phyloP scores from a whole-genome alignment of 1,140 invertebrate species.

The Drosophila lacertosa region DNA sequence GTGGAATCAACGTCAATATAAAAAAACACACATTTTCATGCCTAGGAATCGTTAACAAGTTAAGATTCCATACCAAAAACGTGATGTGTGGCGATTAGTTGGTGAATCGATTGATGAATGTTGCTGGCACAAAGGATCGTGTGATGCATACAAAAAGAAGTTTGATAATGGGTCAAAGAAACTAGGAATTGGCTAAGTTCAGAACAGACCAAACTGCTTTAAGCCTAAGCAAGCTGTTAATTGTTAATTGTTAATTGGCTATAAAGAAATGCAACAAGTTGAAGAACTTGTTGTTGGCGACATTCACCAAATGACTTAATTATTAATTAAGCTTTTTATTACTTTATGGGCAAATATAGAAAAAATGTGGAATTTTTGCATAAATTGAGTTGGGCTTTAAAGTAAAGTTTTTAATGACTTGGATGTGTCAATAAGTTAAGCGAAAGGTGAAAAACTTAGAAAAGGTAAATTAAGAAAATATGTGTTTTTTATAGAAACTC shows the following conservation, averaged over 20 bases:
- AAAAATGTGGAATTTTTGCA: neutral
- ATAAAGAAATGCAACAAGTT: conserved; percentile 31
- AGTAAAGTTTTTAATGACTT: neutral
- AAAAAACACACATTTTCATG: conserved; percentile 13
- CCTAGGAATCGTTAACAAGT: conserved; percentile 37
- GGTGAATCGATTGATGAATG: conserved; percentile 50
- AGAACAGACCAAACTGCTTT: conserved; percentile 14
- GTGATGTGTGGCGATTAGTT: conserved; percentile 47
- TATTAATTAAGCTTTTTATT: conserved; percentile 10
- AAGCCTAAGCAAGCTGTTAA: neutral
- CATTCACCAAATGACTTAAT: conserved; percentile 16
- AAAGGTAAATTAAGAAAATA: no score
- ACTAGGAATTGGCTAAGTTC: no score
- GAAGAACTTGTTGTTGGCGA: conserved; percentile 28
- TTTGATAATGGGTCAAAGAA: conserved; percentile 19
- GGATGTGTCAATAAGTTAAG: no score
- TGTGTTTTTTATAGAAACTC: no score
- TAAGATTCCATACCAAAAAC: conserved; percentile 34
- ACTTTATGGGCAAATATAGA: conserved; percentile 1
- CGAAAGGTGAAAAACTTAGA: no score
- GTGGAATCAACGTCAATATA: conserved; percentile 14
- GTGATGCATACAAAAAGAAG: conserved; percentile 31
- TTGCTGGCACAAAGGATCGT: conserved; percentile 17
- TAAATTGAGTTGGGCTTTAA: neutral
- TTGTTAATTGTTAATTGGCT: conserved; percentile 25